Evolutionary conservation across 2,888 invertebrate species (phyloP).

Genomic region (Cremastinae sp.): DNA sequence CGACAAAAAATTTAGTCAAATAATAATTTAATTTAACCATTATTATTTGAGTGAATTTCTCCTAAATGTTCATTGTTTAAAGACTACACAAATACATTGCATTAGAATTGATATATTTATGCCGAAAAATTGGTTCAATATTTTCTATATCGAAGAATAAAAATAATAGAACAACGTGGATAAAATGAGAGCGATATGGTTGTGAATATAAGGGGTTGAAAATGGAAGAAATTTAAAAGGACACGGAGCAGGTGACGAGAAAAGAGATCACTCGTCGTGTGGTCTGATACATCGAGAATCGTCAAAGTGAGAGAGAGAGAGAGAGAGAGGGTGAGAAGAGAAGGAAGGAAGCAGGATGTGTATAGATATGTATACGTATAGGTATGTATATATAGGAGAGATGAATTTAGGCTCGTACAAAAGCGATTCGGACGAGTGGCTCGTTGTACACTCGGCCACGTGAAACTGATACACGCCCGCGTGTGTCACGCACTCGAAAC

Average conservation of each 20-base stretch:
- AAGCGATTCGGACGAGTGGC: conserved; percentile 56
- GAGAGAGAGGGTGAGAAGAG: conserved; percentile 38
- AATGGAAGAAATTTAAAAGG: conserved; percentile 7
- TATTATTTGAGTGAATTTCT: no score
- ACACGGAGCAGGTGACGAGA: conserved; percentile 12
- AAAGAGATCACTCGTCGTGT: conserved; percentile 40
- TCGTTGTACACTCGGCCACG: conserved; percentile 60
- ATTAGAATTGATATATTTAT: no score
- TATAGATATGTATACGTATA: no score
- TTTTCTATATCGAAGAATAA: no score
- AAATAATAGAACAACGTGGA: no score
- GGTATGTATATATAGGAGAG: no score
- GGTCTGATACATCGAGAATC: conserved; percentile 29
- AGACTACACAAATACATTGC: no score
- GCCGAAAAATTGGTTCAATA: no score
- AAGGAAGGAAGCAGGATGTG: conserved; percentile 4
- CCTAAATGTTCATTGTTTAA: no score
- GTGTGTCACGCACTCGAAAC: conserved; percentile 56
- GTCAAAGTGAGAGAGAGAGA: conserved; percentile 20
- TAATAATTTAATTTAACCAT: no score
- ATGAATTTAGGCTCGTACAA: conserved; percentile 53
- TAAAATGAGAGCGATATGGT: not conserved
- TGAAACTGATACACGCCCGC: conserved; percentile 59
- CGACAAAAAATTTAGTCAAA: no score
- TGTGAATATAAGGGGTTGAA: not conserved